Conservation (phyloP, 1,140 invertebrate species). For the Neoseiulus cucumeris region DNA sequence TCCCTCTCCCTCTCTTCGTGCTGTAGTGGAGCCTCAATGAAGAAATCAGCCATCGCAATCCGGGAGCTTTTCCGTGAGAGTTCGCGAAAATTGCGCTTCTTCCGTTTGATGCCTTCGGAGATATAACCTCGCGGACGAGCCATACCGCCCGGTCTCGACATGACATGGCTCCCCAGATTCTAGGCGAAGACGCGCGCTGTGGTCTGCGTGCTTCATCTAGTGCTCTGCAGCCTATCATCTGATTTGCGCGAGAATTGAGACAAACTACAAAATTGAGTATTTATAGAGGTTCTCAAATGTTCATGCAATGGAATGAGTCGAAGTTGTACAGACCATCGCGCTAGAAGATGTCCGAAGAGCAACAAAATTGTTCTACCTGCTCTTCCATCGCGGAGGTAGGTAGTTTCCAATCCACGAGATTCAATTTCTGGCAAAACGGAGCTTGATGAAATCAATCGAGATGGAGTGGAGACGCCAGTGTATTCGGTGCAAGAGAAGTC, state of each 20-base stretch:
- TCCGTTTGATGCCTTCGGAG: too few species aligned
- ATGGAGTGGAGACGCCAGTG: neutral
- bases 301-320: neutral
- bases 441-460: neutral
- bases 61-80: too few species aligned
- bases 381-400: neutral
- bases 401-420: neutral
- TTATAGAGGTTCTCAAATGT: neutral
- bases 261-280: neutral
- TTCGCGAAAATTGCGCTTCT: too few species aligned
- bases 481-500: neutral
- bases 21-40: too few species aligned
- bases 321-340: neutral
- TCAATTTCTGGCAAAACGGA: neutral
- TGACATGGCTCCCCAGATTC: too few species aligned
- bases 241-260: neutral
- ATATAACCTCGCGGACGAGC: too few species aligned
- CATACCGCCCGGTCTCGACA: too few species aligned
- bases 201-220: neutral
- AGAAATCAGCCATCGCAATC: too few species aligned
- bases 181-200: too few species aligned
- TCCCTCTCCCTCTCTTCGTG: too few species aligned
- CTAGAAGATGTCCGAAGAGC: neutral
- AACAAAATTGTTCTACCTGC: neutral
- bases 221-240: neutral